These are phyloP conservation scores for Leiothrix lutea DNA, from an alignment of 2,113 vertebrate genomes.

Conservation along the genomic window DNA sequence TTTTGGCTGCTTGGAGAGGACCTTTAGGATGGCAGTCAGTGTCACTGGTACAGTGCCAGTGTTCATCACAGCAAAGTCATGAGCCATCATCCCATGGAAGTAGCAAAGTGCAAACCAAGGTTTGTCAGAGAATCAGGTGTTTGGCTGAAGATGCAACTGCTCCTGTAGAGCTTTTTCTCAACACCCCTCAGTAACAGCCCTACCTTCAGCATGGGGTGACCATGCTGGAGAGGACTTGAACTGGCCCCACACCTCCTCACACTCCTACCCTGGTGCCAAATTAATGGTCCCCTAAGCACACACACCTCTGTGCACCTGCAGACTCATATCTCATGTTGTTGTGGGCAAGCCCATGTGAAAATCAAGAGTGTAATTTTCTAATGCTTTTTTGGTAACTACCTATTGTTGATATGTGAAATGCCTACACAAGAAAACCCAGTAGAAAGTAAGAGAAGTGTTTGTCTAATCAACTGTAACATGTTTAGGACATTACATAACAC, in stretches of 20 bases:
- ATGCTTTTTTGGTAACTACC: not conserved
- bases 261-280: not conserved
- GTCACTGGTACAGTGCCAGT: not conserved
- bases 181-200: not conserved
- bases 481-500: not conserved
- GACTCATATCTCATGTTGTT: fast-evolving
- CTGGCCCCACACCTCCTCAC: not conserved
- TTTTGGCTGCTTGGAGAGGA: not conserved
- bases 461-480: not conserved
- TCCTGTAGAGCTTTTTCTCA: not conserved
- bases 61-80: not conserved
- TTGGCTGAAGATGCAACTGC: not conserved
- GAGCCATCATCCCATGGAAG: not conserved
- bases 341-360: fast-evolving
- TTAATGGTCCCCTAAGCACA: fast-evolving
- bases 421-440: not conserved
- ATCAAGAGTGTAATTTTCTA: not conserved
- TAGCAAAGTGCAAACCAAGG: not conserved
- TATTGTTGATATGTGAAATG: not conserved
- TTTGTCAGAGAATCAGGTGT: not conserved
- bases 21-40: not conserved
- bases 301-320: fast-evolving
- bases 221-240: not conserved
- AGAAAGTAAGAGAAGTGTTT: not conserved
- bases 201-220: fast-evolving